Evolutionary conservation across 2,888 invertebrate genomes (phyloP).

Genomic region (Pseudococcus jackbeardsleyi): DNA sequence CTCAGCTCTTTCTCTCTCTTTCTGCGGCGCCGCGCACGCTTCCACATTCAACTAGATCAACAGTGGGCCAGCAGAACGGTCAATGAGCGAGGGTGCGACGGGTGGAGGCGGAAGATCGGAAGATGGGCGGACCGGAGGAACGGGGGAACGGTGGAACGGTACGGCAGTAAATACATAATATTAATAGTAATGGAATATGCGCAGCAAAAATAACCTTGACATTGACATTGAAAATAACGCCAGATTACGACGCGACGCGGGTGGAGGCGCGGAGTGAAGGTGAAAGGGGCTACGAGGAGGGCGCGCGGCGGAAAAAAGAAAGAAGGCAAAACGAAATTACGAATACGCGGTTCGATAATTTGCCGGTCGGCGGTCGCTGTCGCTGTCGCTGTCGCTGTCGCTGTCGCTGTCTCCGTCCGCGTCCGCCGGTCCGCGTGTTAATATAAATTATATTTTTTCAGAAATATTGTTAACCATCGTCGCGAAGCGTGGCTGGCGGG

Average conservation of each 20-base stretch:
- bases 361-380: slow-evolving; percentile 24
- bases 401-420: neutral
- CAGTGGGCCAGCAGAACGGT: neutral
- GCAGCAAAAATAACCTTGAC: slow-evolving; percentile 65
- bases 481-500: no score
- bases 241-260: neutral
- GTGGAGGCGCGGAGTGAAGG: neutral
- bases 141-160: neutral
- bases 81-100: neutral
- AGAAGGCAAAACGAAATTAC: no score
- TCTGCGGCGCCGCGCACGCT: neutral
- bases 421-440: no score
- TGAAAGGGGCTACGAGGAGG: neutral
- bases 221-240: slow-evolving; percentile 60
- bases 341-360: slow-evolving; percentile 54
- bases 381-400: neutral
- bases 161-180: slow-evolving; percentile 42
- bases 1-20: no score
- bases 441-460: no score
- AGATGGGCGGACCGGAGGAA: neutral
- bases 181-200: slow-evolving; percentile 25
- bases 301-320: neutral
- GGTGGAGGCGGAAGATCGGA: no score
- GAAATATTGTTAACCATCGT: no score
- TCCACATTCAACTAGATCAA: neutral